phyloP scores from a whole-genome alignment of 2,797 vertebrate genomes.

The Monodelphis domestica region DNA sequence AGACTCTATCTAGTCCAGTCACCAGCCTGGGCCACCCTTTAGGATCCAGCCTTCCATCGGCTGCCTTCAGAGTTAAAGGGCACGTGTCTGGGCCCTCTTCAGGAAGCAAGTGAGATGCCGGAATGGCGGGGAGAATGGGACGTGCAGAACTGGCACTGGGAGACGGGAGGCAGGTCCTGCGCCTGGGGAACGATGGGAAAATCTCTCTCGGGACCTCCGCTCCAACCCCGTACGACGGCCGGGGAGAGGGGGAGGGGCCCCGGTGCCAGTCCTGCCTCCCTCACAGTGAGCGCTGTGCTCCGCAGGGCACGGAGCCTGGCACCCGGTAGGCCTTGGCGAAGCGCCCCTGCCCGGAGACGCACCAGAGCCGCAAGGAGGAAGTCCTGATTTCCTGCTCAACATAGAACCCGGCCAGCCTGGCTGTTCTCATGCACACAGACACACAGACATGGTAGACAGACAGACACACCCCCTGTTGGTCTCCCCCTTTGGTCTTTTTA shows the following conservation, averaged over 20 bases:
- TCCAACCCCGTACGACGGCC: conserved; percentile 9
- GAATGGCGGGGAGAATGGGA: neutral
- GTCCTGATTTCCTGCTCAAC: neutral
- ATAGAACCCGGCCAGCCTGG: neutral
- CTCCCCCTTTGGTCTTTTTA: neutral
- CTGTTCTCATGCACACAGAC: no score
- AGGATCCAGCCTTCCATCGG: neutral
- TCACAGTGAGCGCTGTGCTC: no score
- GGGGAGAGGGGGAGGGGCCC: neutral
- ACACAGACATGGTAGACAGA: no score
- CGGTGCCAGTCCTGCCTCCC: neutral
- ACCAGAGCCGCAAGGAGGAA: neutral
- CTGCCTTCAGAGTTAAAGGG: neutral
- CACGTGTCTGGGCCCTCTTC: neutral
- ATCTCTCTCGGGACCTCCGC: neutral
- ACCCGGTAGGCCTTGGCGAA: neutral
- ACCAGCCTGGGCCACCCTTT: neutral
- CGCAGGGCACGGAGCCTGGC: neutral
- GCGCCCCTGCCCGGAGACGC: neutral
- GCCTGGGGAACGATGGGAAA: neutral
- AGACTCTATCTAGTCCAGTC: neutral
- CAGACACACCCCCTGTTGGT: neutral
- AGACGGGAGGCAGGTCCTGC: neutral
- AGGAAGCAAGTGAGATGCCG: neutral
- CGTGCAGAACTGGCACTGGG: neutral